Base-by-base conservation (phyloP, 1,140 invertebrate genomes). In the Drosophila virilis region DNA sequence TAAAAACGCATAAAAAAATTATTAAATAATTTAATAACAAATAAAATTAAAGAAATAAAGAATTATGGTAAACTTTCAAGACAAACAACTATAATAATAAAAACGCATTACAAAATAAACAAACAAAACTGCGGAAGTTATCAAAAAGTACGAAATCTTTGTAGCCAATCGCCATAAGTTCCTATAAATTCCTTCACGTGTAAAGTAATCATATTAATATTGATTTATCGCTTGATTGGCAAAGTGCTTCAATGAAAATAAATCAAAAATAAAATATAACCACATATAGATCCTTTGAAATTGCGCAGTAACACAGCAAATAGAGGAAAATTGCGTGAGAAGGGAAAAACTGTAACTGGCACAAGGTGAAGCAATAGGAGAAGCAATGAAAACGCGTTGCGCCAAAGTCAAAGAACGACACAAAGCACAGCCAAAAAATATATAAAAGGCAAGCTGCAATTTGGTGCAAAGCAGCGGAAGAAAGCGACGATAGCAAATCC, bases 341-440 rank as follows among this genome's bases (percentile, higher is more conserved):
- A 5, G 22, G 22, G 22, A 28, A 28, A 5, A 5, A 32, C 22
- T 42, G 70, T 46, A 48, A 55, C 32, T 72, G 54, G 62, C 52
- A 60, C 64, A 73, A 68, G 64, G 71, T 74, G 42, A 57, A 54
- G 43, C 57, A 37, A 52, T 58, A 33, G 22, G 33, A 52, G n/a
- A 60, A 48, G 37, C 51, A 58, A 61, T 64, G 52, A 64, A 62
- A 51, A 37, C 55, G 46, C 58, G 62, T 42, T 35, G 60, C 38
- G 8, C 61, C 62, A 58, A 74, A 65, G 74, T 64, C 55, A 51
- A 66, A 38, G 58, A 68, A 65, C 68, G 59, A 79, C 61, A 64
- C 76, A 83, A 79, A 57, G 57, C 66, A 60, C 33, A 71, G 70
- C 42, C 51, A 32, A 52, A 78, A 68, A 65, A 57, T 73, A 54